Evolutionary conservation across 2,888 invertebrate species (phyloP).

Genomic region (Pammene fasciana): DNA sequence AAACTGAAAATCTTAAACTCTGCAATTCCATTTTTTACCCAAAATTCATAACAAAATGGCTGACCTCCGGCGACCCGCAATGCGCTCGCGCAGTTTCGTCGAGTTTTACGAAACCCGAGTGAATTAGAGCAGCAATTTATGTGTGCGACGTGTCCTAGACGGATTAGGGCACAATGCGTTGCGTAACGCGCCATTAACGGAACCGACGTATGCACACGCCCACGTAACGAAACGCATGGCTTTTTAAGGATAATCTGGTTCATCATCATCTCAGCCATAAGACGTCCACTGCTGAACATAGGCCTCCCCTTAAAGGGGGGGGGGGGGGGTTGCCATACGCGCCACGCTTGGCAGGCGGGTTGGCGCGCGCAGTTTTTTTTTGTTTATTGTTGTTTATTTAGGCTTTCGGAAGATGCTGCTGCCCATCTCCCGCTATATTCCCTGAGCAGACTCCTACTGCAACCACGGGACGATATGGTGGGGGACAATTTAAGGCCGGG

Average conservation of each 20-base stretch:
- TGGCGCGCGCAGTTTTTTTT: no score
- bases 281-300: no score
- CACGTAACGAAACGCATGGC: neutral
- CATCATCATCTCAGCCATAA: no score
- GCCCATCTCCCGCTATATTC: no score
- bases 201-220: conserved; percentile 34
- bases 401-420: no score
- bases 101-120: conserved; percentile 74
- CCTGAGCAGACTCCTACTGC: no score
- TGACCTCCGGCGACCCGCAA: conserved; percentile 40
- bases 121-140: conserved; percentile 81
- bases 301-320: no score
- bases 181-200: conserved; percentile 49
- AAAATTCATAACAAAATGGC: conserved; percentile 38
- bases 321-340: no score
- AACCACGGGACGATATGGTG: no score
- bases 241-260: neutral
- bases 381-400: no score
- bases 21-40: conserved; percentile 15
- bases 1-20: neutral
- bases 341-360: no score
- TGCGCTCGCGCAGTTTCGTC: conserved; percentile 47
- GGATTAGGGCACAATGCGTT: conserved; percentile 60
- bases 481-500: no score
- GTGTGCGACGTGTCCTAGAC: conserved; percentile 73